Conservation (phyloP, 2,113 vertebrate species). For the Hemicordylus capensis region DNA sequence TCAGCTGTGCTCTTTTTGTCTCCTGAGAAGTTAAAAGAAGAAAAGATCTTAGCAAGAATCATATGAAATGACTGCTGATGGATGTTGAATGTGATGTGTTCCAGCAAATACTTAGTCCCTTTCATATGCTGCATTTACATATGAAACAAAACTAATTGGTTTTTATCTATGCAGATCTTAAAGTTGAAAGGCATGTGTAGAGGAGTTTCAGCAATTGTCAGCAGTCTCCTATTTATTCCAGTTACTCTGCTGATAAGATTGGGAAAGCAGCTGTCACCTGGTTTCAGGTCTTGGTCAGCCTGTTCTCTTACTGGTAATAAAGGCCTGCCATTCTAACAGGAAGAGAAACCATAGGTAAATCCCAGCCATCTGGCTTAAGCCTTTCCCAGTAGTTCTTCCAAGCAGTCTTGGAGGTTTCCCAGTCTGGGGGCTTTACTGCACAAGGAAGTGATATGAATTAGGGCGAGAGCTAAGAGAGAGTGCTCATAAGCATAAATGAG, state of each 20-base stretch:
- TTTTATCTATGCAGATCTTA: conserved; percentile 28
- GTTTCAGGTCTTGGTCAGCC: conserved; percentile 69
- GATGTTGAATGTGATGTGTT: conserved; percentile 42
- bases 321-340: conserved; percentile 44
- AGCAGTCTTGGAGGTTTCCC: too few relatives aligned
- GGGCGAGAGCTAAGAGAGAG: too few relatives aligned
- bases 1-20: conserved; percentile 60
- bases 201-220: conserved; percentile 30
- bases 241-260: conserved; percentile 40
- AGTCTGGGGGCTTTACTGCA: too few relatives aligned
- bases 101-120: conserved; percentile 41
- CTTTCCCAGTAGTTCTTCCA: background rate
- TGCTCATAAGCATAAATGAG: too few relatives aligned
- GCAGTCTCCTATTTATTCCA: conserved; percentile 46
- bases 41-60: conserved; percentile 55
- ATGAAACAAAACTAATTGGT: conserved; percentile 66
- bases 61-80: conserved; percentile 63
- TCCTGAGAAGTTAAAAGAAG: conserved; percentile 52
- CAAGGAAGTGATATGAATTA: too few relatives aligned
- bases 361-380: conserved; percentile 4
- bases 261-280: conserved; percentile 78
- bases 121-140: conserved; percentile 63
- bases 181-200: conserved; percentile 26
- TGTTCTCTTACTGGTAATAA: conserved; percentile 53
- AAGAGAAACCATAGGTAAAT: conserved; percentile 20